A percentile compares a stretch with the other conserved stretches of the same genome.
phyloP scores from a whole-genome alignment of 1,140 invertebrate species.

The Pseudomyrmex gracilis region DNA sequence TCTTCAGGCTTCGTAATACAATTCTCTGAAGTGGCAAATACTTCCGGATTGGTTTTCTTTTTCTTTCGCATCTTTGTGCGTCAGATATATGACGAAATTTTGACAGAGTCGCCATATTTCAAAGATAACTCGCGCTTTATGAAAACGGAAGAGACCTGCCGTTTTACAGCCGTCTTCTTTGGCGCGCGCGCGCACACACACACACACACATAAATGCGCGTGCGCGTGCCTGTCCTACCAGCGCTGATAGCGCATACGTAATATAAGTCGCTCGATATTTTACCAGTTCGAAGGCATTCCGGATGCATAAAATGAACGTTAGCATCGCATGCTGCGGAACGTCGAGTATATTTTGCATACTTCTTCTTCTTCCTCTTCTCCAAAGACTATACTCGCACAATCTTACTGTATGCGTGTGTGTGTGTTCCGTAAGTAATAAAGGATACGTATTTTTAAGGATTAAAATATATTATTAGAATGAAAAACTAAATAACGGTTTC shows the following conservation, averaged over 20 bases:
- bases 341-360: constrained; percentile 79
- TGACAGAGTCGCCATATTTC: constrained; percentile 1
- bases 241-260: constrained; percentile 62
- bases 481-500: background rate
- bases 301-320: constrained; percentile 81
- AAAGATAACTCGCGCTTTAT: constrained; percentile 13
- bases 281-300: constrained; percentile 78
- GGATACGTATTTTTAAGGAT: constrained; percentile 59
- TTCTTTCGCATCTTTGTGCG: background rate
- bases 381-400: constrained; percentile 49
- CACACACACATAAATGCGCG: background rate
- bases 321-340: constrained; percentile 77
- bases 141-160: constrained; percentile 4
- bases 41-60: background rate
- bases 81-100: constrained; percentile 17
- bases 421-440: constrained; percentile 70
- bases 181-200: background rate
- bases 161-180: constrained; percentile 32
- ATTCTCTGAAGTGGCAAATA: background rate
- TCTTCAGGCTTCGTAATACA: background rate
- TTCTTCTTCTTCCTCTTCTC: constrained; percentile 37
- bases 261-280: constrained; percentile 79
- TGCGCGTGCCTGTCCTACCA: constrained; percentile 37
- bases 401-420: constrained; percentile 59
- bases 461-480: constrained; percentile 28